Evolutionary conservation across 92 coral and sea anemone species (phyloP), one percentile per base, ranked within the genome.

Genomic region (Heliopora coerulea): DNA sequence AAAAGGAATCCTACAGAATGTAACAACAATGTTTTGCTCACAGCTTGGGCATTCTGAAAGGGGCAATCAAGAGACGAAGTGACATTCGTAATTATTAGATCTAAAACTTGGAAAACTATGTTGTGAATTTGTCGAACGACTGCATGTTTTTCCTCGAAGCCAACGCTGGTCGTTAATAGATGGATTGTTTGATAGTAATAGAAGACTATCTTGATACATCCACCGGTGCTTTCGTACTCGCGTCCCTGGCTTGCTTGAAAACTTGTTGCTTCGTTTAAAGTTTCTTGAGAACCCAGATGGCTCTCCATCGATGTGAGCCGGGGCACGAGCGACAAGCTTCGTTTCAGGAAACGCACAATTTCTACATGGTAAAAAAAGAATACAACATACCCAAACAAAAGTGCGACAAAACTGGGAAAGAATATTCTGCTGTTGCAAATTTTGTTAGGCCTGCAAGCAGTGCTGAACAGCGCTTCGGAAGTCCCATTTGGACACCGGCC

Each of bases 121-220:
- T 61, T 24, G 20, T 34, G 10, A 61, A 61, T 24, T 18, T 42
- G 39, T 30, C 31, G 44, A 26, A 61, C 67, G 8, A 34, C 21
- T 30, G 28, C 40, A 1, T 61, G 44, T 61, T 34, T 28, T 25
- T 61, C 67, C 31, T 61, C 67, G 24, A 31, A 61, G 18, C 42
- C 42, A 1, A 61, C 67, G 31, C 67, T 27, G 7, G 67, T 31
- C n/a, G 24, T 34, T 42, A 61, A 34, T 25, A 61, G 40, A 42
- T 61, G 34, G 2, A 61, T 34, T 61, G 48, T 61, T 31, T 61
- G 67, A 31, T 61, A 61, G 67, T 61, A 61, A n/a, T 61, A 61
- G 67, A 61, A 61, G 39, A 61, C 1, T 0, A 61, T 61, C 31
- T 61, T 61, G 19, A 61, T 61, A 6, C 67, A 30, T 27, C 67